These are phyloP conservation scores for Chloromyia formosa DNA, from an alignment of 2,888 invertebrate species.

Conservation along the genomic window DNA sequence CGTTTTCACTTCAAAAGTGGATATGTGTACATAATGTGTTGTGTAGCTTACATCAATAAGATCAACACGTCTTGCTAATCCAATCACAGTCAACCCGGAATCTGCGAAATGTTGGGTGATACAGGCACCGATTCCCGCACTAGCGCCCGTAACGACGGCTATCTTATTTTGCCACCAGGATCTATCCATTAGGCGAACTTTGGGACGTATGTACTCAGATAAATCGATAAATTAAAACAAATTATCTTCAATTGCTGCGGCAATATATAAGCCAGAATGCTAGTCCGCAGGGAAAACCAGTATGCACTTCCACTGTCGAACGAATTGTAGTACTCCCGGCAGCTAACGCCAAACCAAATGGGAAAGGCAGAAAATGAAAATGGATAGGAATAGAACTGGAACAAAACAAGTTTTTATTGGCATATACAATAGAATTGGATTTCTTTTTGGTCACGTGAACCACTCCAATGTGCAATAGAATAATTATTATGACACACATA, in stretches of 20 bases:
- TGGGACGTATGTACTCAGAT: background rate
- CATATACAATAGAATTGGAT: conserved; percentile 30
- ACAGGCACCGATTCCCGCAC: conserved; percentile 64
- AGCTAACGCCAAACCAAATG: background rate
- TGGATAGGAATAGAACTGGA: conserved; percentile 3
- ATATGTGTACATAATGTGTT: too few relatives aligned
- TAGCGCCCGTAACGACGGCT: conserved; percentile 64
- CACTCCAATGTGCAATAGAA: background rate
- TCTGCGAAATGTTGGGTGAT: conserved; percentile 61
- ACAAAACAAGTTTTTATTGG: conserved; percentile 28
- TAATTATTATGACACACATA: conserved; percentile 21
- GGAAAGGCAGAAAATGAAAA: conserved; percentile 29
- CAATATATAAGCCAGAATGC: conserved; percentile 27
- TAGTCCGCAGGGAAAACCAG: background rate
- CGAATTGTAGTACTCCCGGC: background rate
- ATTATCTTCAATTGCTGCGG: conserved; percentile 32
- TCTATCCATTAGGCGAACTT: conserved; percentile 33
- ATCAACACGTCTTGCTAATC: conserved; percentile 65
- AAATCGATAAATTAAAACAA: conserved; percentile 42
- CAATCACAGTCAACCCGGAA: conserved; percentile 66
- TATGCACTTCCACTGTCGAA: background rate
- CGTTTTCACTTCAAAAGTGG: too few relatives aligned
- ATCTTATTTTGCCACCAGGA: conserved; percentile 58
- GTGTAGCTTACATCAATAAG: conserved; percentile 61
- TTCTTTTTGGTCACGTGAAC: conserved; percentile 14